phyloP scores from a whole-genome alignment of 2,113 vertebrate genomes.

The Pelodiscus sinensis region DNA sequence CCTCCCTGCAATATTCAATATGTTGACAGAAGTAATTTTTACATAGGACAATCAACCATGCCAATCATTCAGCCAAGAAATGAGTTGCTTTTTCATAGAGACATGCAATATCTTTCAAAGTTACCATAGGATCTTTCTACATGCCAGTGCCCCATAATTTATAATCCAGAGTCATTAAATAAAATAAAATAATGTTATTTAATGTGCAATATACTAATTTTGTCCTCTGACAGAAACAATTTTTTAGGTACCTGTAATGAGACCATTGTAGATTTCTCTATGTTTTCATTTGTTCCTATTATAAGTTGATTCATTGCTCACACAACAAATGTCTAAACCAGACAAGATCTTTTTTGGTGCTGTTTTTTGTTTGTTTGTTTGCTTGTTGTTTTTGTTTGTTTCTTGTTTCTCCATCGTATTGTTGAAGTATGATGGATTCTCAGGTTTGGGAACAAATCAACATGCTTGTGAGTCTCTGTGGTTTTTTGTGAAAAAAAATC shows the following conservation, averaged over 20 bases:
- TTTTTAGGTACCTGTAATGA: neutral
- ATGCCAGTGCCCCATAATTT: neutral
- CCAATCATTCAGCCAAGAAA: neutral
- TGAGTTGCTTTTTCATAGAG: neutral
- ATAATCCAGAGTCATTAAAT: neutral
- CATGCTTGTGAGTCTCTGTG: fast-evolving
- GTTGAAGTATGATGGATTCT: neutral
- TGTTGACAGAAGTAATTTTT: fast-evolving
- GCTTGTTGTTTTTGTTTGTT: neutral
- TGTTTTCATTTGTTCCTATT: fast-evolving
- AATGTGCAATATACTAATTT: neutral
- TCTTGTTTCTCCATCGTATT: fast-evolving
- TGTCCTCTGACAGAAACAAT: fast-evolving
- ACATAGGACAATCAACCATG: neutral
- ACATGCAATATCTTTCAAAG: neutral
- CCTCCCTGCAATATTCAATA: neutral
- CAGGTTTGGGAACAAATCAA: neutral
- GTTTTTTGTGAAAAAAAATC: neutral
- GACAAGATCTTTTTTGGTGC: neutral
- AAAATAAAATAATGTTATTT: neutral
- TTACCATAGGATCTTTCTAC: no score
- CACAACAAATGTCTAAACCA: fast-evolving
- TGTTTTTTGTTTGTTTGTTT: fast-evolving
- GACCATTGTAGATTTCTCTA: neutral
- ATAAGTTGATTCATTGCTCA: neutral